phyloP scores from a whole-genome alignment of 1,140 invertebrate species.

The Procambarus virginalis region DNA sequence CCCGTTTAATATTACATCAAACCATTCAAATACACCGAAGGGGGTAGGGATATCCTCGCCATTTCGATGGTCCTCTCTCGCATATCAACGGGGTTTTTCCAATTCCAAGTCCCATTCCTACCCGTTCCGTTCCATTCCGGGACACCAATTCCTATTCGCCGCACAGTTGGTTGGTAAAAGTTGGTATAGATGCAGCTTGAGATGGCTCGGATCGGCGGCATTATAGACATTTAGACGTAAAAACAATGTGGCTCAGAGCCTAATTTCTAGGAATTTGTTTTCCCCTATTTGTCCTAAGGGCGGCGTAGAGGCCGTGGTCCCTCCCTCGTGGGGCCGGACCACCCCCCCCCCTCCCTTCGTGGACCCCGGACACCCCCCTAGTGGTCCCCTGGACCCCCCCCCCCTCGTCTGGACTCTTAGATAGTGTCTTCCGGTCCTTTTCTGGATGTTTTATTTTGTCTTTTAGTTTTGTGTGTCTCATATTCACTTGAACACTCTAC shows the following conservation, averaged over 20 bases:
- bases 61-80: constrained; percentile 1
- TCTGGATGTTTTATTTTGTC: too few relatives aligned
- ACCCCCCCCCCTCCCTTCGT: neutral
- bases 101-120: constrained; percentile 51
- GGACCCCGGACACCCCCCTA: neutral
- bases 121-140: constrained; percentile 41
- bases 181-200: constrained; percentile 50
- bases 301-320: too few relatives aligned
- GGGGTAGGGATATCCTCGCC: neutral
- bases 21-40: constrained; percentile 3
- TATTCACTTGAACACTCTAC: too few relatives aligned
- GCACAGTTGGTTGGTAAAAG: constrained; percentile 46
- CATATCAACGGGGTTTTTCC: constrained; percentile 21
- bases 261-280: constrained; percentile 37
- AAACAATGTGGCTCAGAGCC: constrained; percentile 40
- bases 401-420: neutral
- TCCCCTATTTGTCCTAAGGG: constrained; percentile 21
- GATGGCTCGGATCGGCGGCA: constrained; percentile 33
- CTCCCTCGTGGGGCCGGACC: neutral
- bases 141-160: constrained; percentile 44
- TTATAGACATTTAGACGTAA: constrained; percentile 50
- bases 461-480: too few relatives aligned
- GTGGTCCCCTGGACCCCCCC: neutral
- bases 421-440: too few relatives aligned
- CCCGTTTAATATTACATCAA: constrained; percentile 15